Evolutionary conservation across 37 sponge, comb jelly and placozoan species (phyloP).

Genomic region (Ianthella basta): DNA sequence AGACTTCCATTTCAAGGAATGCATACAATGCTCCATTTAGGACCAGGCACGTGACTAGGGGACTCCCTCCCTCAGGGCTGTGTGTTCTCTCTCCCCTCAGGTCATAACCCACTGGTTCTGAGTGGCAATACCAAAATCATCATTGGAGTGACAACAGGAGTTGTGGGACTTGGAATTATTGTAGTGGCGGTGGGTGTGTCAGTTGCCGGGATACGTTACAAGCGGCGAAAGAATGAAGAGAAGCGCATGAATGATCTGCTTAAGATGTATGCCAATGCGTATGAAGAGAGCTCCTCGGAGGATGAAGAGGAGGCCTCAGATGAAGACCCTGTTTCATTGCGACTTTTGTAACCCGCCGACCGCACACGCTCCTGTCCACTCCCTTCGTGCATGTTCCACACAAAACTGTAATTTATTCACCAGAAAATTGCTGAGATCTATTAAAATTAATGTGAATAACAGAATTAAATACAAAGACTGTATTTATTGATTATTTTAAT

Average conservation of each 20-base stretch:
- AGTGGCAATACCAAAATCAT: neutral
- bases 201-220: no score
- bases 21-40: no score
- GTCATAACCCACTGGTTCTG: neutral
- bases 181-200: neutral
- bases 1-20: no score
- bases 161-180: neutral
- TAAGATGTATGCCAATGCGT: conserved; percentile 1
- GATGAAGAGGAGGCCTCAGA: neutral
- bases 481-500: neutral
- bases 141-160: neutral
- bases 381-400: no score
- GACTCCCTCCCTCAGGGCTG: no score
- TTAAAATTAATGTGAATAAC: neutral
- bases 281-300: neutral
- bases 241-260: neutral
- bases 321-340: neutral
- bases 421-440: neutral
- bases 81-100: no score
- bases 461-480: neutral
- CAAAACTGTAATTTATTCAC: neutral
- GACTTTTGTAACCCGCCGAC: neutral
- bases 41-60: no score
- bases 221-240: neutral
- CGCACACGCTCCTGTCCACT: no score